These are phyloP conservation scores for Heliconius cydno DNA, from an alignment of 2,888 invertebrate genomes.

Conservation along the genomic window DNA sequence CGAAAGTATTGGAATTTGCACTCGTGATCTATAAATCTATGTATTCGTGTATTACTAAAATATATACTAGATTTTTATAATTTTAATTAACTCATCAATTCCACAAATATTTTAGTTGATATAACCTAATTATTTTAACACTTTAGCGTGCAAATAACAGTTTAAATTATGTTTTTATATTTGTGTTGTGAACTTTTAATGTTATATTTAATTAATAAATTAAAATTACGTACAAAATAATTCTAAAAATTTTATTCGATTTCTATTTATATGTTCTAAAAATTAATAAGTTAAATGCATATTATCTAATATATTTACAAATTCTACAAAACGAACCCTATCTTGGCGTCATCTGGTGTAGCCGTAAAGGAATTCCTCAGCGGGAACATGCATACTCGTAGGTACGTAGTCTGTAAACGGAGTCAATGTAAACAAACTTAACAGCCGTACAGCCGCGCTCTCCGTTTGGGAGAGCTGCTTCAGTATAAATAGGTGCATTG, in stretches of 20 bases:
- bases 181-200: background rate
- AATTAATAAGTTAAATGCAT: no score
- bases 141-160: background rate
- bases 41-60: background rate
- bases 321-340: background rate
- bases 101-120: background rate
- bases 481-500: constrained; percentile 58
- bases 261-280: no score
- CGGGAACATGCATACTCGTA: constrained; percentile 29
- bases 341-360: constrained; percentile 21
- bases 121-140: background rate
- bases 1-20: no score
- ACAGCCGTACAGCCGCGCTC: constrained; percentile 48
- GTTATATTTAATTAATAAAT: background rate
- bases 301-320: no score
- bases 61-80: background rate
- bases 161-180: background rate
- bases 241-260: background rate
- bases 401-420: constrained; percentile 39
- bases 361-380: constrained; percentile 46
- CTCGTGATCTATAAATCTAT: background rate
- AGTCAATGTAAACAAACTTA: constrained; percentile 50
- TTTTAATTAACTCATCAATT: background rate
- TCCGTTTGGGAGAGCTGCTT: constrained; percentile 45
- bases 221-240: no score